A percentile compares a stretch with the other conserved stretches of the same genome.
Conservation (phyloP, 2,888 invertebrate species). For the Meiosimyza platycephala region DNA sequence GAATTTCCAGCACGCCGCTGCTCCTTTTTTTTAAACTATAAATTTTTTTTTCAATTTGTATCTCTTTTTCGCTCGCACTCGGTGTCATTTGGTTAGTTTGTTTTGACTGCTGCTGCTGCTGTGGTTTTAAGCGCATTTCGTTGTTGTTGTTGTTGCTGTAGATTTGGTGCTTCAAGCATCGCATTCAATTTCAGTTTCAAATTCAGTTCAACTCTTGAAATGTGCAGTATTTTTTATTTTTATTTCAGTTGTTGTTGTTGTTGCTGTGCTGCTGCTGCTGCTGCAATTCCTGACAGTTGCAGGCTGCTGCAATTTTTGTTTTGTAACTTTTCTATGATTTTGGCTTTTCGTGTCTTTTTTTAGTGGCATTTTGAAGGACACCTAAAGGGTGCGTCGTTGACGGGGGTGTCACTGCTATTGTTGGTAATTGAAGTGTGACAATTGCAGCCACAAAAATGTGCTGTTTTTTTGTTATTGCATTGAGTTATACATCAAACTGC, state of each 20-base stretch:
- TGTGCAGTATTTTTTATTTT: constrained; percentile 4
- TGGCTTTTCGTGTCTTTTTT: constrained; percentile 1
- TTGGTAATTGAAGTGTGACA: constrained; percentile 44
- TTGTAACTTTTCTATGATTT: constrained; percentile 24
- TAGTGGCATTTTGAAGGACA: background rate
- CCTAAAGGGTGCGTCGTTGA: constrained; percentile 1
- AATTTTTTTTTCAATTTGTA: background rate
- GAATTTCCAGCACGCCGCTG: too few species aligned
- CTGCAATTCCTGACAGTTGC: constrained; percentile 4
- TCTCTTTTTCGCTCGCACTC: constrained; percentile 12
- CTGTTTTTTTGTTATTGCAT: constrained; percentile 35
- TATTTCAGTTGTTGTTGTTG: constrained; percentile 6
- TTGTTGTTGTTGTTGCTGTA: constrained; percentile 13
- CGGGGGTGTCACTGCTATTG: background rate
- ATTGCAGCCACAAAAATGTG: constrained; percentile 44
- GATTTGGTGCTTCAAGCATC: background rate
- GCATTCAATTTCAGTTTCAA: constrained; percentile 17
- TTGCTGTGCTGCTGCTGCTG: background rate
- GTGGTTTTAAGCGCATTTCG: constrained; percentile 10
- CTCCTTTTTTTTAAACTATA: background rate
- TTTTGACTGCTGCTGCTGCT: constrained; percentile 9
- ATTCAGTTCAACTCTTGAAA: constrained; percentile 21
- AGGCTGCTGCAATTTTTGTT: constrained; percentile 27
- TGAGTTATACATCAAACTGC: constrained; percentile 36
- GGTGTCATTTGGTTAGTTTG: constrained; percentile 9